Evolutionary conservation across 2,888 invertebrate species (phyloP).

Genomic region (Ferrisia virgata): DNA sequence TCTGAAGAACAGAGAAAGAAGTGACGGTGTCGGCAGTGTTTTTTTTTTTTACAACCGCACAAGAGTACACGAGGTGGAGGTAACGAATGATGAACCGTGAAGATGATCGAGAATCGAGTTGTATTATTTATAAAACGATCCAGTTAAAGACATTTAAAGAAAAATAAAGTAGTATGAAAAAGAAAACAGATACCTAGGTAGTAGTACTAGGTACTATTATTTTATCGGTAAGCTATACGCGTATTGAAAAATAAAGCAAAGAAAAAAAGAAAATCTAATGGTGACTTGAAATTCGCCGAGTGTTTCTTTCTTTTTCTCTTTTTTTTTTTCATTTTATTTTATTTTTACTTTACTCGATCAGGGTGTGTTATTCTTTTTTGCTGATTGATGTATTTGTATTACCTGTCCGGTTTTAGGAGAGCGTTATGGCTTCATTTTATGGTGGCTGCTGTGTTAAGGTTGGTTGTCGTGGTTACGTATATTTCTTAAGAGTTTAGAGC

Average conservation of each 20-base stretch:
- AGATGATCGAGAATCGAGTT: conserved; percentile 13
- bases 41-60: neutral
- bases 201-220: too few species aligned
- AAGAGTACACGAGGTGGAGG: neutral
- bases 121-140: conserved; percentile 25
- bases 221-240: neutral
- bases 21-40: neutral
- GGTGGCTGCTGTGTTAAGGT: conserved; percentile 26
- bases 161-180: neutral
- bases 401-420: conserved; percentile 29
- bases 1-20: neutral
- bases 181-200: neutral
- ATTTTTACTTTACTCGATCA: neutral
- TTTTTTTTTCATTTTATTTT: neutral
- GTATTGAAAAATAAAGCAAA: neutral
- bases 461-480: conserved; percentile 24
- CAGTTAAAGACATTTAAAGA: conserved; percentile 7
- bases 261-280: neutral
- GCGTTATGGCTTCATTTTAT: conserved; percentile 38
- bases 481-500: neutral
- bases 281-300: neutral
- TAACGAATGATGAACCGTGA: conserved; percentile 22
- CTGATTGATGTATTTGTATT: conserved; percentile 28
- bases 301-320: neutral
- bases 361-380: neutral